These are phyloP conservation scores for Malurus leucopterus DNA, from an alignment of 2,797 vertebrate species.

Conservation along the genomic window DNA sequence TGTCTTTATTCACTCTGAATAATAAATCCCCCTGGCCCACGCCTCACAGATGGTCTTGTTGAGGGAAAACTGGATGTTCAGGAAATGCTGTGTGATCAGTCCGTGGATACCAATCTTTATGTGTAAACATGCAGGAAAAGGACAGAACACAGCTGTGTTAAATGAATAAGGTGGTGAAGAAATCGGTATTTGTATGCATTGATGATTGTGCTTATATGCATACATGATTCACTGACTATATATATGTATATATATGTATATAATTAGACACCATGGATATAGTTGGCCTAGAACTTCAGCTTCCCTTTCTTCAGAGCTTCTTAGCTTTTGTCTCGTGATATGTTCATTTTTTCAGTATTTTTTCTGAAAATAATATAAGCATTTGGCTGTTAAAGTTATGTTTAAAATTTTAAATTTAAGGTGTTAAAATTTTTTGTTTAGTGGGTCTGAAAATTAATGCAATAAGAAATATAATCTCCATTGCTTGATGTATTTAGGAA, in stretches of 20 bases:
- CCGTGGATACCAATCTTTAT: neutral
- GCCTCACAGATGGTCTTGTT: neutral
- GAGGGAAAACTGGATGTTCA: neutral
- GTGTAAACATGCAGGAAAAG: neutral
- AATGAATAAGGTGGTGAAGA: neutral
- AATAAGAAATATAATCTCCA: neutral
- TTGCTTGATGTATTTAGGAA: neutral
- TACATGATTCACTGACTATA: neutral
- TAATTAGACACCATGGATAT: neutral
- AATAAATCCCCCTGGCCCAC: neutral
- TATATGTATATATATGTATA: neutral
- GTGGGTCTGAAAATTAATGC: neutral
- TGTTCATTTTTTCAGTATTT: neutral
- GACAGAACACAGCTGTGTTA: neutral
- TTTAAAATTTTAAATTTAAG: neutral
- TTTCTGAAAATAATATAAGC: neutral
- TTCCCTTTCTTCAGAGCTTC: neutral
- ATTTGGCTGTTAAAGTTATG: neutral
- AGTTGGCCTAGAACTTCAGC: neutral
- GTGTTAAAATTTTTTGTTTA: neutral
- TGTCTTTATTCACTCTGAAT: neutral
- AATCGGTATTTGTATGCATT: neutral
- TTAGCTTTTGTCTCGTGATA: neutral
- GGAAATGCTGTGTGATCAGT: neutral
- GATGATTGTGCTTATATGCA: neutral